Evolutionary conservation across 35 echinoderm and acorn worm species (phyloP), one percentile per base, ranked within the genome.

Genomic region (Apostichopus parvimensis): DNA sequence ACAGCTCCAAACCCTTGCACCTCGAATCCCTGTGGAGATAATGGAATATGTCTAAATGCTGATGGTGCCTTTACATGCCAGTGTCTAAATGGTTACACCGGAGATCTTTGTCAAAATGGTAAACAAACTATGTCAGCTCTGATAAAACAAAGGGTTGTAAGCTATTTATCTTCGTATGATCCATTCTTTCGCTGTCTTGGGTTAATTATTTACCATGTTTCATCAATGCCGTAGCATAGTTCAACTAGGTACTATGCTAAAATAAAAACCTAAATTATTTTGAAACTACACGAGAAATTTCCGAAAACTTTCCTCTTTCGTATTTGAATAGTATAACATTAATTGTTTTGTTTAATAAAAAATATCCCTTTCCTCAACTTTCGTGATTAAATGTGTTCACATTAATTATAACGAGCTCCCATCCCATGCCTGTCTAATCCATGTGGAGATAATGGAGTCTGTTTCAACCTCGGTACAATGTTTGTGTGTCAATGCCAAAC

Each of bases 71-170:
- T 82, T 56, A 82, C 54, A 18, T 82, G 79, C 14, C 52, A 53
- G 9, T 82, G 79, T 15, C 10, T 18, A 11, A 82, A 82, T 57
- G 79, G 52, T 0, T 82, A 53, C 52, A 82, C 79, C 14, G 79
- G 79, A 82, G 34, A 82, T 17, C 52, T 82, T 55, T 82, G 79
- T 54, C 26, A 82, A n/a, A 82, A 56, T 54, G 79, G 79, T 82
- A 55, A 82, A 53, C 18, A 68, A 14, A 4, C 2, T 11, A 68
- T 18, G 11, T 68, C 64, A 68, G 64, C 64, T 68, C 4, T 45
- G 34, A 45, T 45, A 2, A 45, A 45, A 45, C 34, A 45, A 45
- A 45, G 34, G 34, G 34, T 45, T 45, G 34, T 45, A 45, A 45
- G 34, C 34, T 45, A 4, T 45, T 45, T 45, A 45, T 45, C 34